Percentiles rank a stretch among this genome's conserved stretches.
Evolutionary conservation across 2,888 invertebrate species (phyloP).

Genomic region (Euplagia quadripunctaria): DNA sequence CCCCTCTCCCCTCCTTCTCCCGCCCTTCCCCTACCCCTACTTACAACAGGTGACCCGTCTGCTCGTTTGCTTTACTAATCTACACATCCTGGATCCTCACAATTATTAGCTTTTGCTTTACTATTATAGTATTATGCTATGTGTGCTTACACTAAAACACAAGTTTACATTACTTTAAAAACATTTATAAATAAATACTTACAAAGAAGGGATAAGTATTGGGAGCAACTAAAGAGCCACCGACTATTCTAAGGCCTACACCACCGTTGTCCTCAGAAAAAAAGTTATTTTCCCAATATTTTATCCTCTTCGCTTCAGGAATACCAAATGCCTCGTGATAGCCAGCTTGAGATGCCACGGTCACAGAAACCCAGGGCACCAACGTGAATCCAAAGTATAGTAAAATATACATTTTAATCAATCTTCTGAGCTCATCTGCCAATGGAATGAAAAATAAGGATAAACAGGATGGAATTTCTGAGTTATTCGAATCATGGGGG

Average conservation of each 20-base stretch:
- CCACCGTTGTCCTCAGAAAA: background rate
- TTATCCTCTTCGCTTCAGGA: constrained; percentile 66
- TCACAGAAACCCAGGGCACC: constrained; percentile 47
- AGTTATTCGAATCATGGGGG: no score
- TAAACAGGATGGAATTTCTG: no score
- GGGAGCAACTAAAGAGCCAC: constrained; percentile 59
- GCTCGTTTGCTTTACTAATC: no score
- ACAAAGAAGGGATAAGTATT: constrained; percentile 66
- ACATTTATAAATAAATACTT: constrained; percentile 24
- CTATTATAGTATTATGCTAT: no score
- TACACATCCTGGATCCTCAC: no score
- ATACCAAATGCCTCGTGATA: constrained; percentile 71
- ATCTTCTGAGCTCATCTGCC: background rate
- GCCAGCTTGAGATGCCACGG: constrained; percentile 51
- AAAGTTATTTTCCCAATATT: constrained; percentile 56
- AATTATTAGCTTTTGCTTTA: no score
- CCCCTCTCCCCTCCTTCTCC: no score
- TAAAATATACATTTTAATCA: constrained; percentile 52
- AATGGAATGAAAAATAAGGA: no score
- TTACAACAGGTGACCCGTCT: no score
- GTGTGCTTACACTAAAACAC: no score
- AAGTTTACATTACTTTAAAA: no score
- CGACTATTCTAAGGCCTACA: constrained; percentile 59
- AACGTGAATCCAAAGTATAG: constrained; percentile 42
- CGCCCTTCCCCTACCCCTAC: no score